phyloP scores from a whole-genome alignment of 2,113 vertebrate species.

The Hyperopisus bebe region DNA sequence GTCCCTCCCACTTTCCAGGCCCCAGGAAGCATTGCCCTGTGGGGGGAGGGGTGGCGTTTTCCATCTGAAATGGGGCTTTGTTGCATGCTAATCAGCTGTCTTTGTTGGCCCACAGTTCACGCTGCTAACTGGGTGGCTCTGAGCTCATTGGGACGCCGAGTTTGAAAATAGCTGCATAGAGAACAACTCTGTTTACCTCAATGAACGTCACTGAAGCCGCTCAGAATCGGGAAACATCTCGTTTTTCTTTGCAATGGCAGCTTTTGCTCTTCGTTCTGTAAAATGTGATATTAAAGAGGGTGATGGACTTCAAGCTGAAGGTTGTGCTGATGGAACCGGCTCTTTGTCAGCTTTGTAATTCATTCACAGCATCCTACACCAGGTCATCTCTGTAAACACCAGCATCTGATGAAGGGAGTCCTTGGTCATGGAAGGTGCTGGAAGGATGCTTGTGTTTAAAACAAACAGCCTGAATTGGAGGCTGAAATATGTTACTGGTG shows the following conservation, averaged over 20 bases:
- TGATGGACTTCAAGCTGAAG: neutral
- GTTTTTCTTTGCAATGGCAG: neutral
- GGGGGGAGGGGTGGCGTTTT: neutral
- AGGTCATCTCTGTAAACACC: neutral
- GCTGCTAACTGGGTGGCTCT: constrained; percentile 35
- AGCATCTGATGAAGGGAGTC: neutral
- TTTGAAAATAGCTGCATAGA: constrained; percentile 35
- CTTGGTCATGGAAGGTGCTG: neutral
- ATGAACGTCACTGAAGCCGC: neutral
- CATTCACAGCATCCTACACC: neutral
- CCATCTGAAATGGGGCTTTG: constrained; percentile 11
- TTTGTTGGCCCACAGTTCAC: constrained; percentile 12
- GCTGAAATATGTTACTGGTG: neutral
- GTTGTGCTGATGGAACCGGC: neutral
- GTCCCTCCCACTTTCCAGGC: neutral
- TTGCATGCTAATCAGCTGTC: constrained; percentile 14
- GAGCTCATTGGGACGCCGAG: constrained; percentile 26
- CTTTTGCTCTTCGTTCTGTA: neutral
- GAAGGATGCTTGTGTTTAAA: neutral
- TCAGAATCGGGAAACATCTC: neutral
- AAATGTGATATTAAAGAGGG: neutral
- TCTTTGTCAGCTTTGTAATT: neutral
- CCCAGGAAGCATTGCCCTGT: neutral
- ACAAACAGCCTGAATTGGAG: neutral
- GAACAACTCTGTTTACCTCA: neutral